Base-by-base conservation (phyloP, 2,113 vertebrate species). In the Nanorana parkeri region DNA sequence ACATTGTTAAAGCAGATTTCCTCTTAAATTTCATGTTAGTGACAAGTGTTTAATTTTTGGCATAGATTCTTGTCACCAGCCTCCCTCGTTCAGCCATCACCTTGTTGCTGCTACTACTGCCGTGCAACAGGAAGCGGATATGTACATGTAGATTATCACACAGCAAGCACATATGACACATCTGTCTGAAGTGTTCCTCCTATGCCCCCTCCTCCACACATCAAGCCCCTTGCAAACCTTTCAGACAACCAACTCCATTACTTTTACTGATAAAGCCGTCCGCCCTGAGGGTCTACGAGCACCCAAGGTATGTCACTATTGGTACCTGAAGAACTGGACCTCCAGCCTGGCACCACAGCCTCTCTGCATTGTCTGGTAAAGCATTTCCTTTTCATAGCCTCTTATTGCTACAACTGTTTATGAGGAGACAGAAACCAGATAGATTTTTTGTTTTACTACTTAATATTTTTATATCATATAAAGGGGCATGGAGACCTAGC, bases 81-180 rank as follows among this genome's bases (percentile, higher is more conserved):
- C 20, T 17, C 32, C n/a, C 65, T 29, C 36, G 3, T 66, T 56
- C 26, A 41, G n/a, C 29, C 20, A 5, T 54, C 41, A 80, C 77
- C 77, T 78, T 77, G 29, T 28, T 79, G 77, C 19, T 60, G 26
- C 21, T 77, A n/a, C 52, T 79, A 66, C 19, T 36, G 17, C 32
- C 54, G 20, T 63, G 29, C 20, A 63, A 75, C 80, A 82, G 80
- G 80, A 82, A 82, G 80, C 80, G 80, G 80, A 81, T 81, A 81
- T 66, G 60, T 66, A 67, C n/a, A 64, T 54, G 67, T 61, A 73
- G n/a, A 28, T 52, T 65, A 71, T 63, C 78, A 80, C 21, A 63
- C 56, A 72, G 68, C 68, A 73, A 72, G 68, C 68, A 73, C 58
- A 36, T 74, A 82, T 82, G 80, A 67, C 69, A 82, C 80, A 82